Conservation (phyloP, 2,113 vertebrate genomes). For the Toxostoma redivivum region DNA sequence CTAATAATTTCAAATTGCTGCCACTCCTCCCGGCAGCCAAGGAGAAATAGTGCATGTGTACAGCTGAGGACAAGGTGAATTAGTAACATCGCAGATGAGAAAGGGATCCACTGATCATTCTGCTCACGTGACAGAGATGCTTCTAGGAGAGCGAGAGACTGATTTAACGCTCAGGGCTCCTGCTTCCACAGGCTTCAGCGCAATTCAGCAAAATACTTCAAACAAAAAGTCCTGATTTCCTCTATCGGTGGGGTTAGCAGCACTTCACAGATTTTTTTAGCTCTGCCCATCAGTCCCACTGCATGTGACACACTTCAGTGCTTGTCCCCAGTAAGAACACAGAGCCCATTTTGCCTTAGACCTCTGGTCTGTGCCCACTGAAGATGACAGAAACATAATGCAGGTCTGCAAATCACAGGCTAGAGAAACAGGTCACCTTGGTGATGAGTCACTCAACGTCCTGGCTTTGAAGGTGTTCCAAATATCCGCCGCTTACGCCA, state of each 20-base stretch:
- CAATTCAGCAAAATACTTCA: background rate
- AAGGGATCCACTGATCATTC: background rate
- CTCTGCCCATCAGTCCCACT: background rate
- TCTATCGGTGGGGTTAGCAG: background rate
- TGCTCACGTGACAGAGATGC: background rate
- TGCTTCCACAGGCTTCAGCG: background rate
- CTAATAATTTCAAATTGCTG: conserved; percentile 26
- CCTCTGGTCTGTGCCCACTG: background rate
- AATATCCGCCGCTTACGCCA: background rate
- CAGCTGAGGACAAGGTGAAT: conserved; percentile 14
- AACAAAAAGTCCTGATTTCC: background rate
- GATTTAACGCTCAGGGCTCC: background rate
- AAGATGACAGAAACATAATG: background rate
- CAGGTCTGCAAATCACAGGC: background rate
- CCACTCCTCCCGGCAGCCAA: background rate
- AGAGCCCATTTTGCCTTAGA: background rate
- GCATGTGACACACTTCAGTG: background rate
- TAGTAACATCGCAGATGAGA: background rate
- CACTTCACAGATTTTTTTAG: background rate
- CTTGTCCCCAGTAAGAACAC: background rate
- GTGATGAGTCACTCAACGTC: background rate
- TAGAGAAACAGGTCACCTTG: conserved; percentile 17
- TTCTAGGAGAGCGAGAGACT: background rate
- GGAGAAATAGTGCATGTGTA: background rate
- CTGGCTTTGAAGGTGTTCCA: background rate